These are phyloP conservation scores for Hemitrygon akajei DNA, from an alignment of 2,797 vertebrate species.

Conservation along the genomic window DNA sequence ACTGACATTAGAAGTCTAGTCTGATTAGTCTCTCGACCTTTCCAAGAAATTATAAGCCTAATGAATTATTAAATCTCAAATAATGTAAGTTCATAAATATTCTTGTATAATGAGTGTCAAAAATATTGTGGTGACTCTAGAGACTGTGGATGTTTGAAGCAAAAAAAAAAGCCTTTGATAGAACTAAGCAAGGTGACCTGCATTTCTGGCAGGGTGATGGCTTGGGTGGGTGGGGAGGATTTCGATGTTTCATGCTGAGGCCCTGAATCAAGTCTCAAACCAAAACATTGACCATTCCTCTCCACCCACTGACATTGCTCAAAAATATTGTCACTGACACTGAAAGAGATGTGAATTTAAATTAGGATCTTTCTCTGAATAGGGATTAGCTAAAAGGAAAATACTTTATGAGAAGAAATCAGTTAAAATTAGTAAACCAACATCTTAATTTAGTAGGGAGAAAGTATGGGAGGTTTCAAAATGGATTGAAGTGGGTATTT, in stretches of 20 bases:
- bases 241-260: too few species aligned
- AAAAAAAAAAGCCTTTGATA: too few species aligned
- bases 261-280: too few species aligned
- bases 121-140: too few species aligned
- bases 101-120: neutral
- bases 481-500: too few species aligned
- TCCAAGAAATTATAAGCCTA: neutral
- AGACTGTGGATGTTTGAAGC: too few species aligned
- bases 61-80: neutral
- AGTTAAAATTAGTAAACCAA: neutral
- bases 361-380: neutral
- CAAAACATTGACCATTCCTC: too few species aligned
- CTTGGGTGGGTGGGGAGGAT: too few species aligned
- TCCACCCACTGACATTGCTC: neutral
- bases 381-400: neutral
- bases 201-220: too few species aligned
- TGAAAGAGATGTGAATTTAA: neutral
- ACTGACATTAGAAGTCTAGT: neutral
- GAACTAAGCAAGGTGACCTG: too few species aligned
- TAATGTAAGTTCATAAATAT: neutral
- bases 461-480: too few species aligned
- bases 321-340: neutral
- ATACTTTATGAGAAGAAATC: neutral
- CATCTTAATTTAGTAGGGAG: too few species aligned
- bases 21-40: neutral